phyloP scores from a whole-genome alignment of 2,888 invertebrate genomes.

The Poecilobothrus nobilitatus region DNA sequence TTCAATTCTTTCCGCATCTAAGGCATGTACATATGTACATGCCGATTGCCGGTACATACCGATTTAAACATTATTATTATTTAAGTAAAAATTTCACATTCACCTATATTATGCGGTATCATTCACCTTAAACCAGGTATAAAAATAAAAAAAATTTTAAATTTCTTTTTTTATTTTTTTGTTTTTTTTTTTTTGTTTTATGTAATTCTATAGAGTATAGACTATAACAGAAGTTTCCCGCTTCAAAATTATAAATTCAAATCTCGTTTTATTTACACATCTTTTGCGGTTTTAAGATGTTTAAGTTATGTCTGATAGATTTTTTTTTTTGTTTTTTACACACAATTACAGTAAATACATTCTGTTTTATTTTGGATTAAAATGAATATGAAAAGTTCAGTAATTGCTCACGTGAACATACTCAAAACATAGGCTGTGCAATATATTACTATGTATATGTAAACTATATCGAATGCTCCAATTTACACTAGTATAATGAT shows the following conservation, averaged over 20 bases:
- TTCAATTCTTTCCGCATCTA: too few relatives aligned
- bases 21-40: too few relatives aligned
- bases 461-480: too few relatives aligned
- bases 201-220: not conserved
- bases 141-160: not conserved
- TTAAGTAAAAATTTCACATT: not conserved
- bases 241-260: slow-evolving; percentile 1
- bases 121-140: slow-evolving; percentile 4
- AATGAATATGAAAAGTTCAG: too few relatives aligned
- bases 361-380: too few relatives aligned
- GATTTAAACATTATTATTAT: not conserved
- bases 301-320: not conserved
- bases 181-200: not conserved
- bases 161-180: not conserved
- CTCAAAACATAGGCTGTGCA: too few relatives aligned
- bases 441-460: too few relatives aligned
- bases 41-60: too few relatives aligned
- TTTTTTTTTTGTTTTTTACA: not conserved
- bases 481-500: too few relatives aligned
- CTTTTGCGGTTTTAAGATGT: not conserved
- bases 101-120: slow-evolving; percentile 4
- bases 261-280: not conserved
- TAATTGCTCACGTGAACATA: too few relatives aligned
- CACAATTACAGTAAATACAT: too few relatives aligned
- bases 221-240: not conserved